Conservation (phyloP, 2,888 invertebrate genomes). For the Callyntrura sp. region DNA sequence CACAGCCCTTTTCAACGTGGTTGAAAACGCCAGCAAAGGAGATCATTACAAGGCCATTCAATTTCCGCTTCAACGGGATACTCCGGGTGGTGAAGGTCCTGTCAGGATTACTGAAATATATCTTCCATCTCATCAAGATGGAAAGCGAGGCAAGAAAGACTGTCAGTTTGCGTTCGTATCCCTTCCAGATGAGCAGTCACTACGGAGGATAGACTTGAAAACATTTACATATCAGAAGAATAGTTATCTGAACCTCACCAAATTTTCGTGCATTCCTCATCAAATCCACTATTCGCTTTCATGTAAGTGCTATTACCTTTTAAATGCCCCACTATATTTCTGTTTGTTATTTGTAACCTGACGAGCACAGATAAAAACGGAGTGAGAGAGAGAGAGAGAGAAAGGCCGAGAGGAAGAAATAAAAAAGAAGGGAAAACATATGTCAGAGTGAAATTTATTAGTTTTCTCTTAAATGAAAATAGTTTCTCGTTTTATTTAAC, state of each 20-base stretch:
- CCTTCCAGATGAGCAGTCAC: constrained; percentile 63
- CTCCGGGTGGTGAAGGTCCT: constrained; percentile 58
- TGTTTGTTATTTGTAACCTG: neutral
- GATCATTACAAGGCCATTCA: constrained; percentile 72
- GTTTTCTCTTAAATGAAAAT: constrained; percentile 63
- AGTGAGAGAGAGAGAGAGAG: neutral
- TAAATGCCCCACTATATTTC: neutral
- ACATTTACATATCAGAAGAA: constrained; percentile 73
- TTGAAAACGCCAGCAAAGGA: constrained; percentile 73
- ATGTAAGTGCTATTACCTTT: constrained; percentile 55
- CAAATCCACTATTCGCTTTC: constrained; percentile 72
- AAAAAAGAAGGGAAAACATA: constrained; percentile 46
- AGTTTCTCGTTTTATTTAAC: constrained; percentile 59
- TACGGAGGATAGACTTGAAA: constrained; percentile 67
- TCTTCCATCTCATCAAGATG: constrained; percentile 74
- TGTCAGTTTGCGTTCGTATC: constrained; percentile 71
- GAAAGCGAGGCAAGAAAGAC: constrained; percentile 65
- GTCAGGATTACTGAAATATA: constrained; percentile 67
- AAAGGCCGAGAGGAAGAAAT: constrained; percentile 12
- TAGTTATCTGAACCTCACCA: constrained; percentile 69
- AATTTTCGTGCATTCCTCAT: constrained; percentile 72
- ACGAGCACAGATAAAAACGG: neutral
- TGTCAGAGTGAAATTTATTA: constrained; percentile 67
- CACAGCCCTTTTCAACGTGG: constrained; percentile 54
- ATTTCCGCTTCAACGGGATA: constrained; percentile 71